Conservation (phyloP, 2,888 invertebrate species). For the Drosophila rubida region DNA sequence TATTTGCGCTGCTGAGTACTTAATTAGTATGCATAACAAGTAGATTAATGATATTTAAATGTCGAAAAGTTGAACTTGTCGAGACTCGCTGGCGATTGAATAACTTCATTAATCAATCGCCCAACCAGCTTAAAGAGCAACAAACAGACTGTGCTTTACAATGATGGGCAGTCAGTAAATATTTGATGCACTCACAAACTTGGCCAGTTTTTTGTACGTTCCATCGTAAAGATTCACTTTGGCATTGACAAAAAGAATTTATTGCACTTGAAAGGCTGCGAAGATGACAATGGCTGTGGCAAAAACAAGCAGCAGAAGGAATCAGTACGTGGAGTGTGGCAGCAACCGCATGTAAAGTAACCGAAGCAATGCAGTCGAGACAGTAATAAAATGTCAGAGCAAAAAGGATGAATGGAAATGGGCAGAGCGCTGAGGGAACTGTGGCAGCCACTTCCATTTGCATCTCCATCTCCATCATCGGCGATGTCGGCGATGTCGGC, state of each 20-base stretch:
- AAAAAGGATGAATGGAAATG: slow-evolving; percentile 19
- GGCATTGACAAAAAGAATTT: slow-evolving; percentile 56
- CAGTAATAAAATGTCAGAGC: slow-evolving; percentile 72
- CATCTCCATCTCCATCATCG: slow-evolving; percentile 63
- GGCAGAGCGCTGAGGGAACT: not conserved
- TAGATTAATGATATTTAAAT: slow-evolving; percentile 46
- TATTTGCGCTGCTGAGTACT: not conserved
- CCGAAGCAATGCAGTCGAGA: slow-evolving; percentile 50
- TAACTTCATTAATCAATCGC: slow-evolving; percentile 53
- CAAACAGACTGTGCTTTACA: not conserved
- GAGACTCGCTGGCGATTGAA: slow-evolving; percentile 24
- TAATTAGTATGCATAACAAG: not conserved
- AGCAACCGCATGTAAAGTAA: slow-evolving; percentile 48
- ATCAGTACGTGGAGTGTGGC: slow-evolving; percentile 31
- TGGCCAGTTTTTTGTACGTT: slow-evolving; percentile 25
- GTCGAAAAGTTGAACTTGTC: slow-evolving; percentile 31
- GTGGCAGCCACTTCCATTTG: slow-evolving; percentile 46
- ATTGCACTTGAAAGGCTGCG: slow-evolving; percentile 36
- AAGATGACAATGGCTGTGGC: not conserved
- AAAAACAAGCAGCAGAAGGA: slow-evolving; percentile 22
- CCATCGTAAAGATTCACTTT: slow-evolving; percentile 63
- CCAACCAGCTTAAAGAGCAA: not conserved
- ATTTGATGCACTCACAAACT: slow-evolving; percentile 13
- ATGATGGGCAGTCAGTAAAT: slow-evolving; percentile 4
- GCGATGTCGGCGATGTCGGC: too few relatives aligned